phyloP scores from a whole-genome alignment of 1,140 invertebrate species.

The Aphaenogaster rudis region DNA sequence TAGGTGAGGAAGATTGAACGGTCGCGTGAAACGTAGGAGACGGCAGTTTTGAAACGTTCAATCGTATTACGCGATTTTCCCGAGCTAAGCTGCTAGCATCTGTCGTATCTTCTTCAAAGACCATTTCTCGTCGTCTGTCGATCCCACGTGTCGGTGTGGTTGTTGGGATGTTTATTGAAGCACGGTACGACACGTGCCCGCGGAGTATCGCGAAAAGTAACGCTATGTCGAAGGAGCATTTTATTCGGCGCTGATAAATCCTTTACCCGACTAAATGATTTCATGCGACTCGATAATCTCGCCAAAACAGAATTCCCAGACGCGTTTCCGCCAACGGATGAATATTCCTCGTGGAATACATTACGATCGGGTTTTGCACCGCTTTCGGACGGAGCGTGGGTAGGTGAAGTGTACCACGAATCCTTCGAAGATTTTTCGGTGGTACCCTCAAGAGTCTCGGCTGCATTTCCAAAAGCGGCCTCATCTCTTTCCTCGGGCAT shows the following conservation, averaged over 20 bases:
- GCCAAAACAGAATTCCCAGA: constrained; percentile 7
- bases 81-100: background rate
- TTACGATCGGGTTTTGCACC: background rate
- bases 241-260: constrained; percentile 29
- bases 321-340: background rate
- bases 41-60: constrained; percentile 10
- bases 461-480: background rate
- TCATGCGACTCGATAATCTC: constrained; percentile 29
- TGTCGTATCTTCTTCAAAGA: constrained; percentile 2
- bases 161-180: background rate
- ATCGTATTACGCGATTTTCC: background rate
- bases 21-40: background rate
- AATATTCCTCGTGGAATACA: background rate
- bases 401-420: background rate
- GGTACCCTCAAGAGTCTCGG: background rate
- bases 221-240: background rate
- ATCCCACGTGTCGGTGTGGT: background rate
- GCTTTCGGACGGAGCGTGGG: background rate
- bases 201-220: constrained; percentile 1
- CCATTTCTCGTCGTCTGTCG: constrained; percentile 32
- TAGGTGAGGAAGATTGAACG: background rate
- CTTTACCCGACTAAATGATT: constrained; percentile 4
- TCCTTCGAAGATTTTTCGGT: constrained; percentile 17
- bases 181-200: background rate
- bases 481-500: background rate